Base-by-base conservation (phyloP, 2,888 invertebrate species). In the Oxycera nigricornis region DNA sequence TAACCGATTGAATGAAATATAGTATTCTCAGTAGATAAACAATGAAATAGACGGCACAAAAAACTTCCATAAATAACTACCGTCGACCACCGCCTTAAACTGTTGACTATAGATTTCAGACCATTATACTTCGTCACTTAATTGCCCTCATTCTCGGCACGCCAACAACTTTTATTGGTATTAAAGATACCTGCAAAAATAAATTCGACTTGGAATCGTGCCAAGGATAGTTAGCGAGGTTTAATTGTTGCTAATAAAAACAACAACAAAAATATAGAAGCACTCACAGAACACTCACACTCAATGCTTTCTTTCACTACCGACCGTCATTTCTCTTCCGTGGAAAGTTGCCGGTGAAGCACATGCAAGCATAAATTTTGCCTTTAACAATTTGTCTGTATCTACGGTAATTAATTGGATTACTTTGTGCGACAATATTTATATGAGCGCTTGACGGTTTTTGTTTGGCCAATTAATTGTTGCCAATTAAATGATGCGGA, bases 331-430 rank as follows among this genome's bases (percentile, higher is more conserved):
- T 30, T n/a, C 59, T 28, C 30, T 28, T 59, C 59, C 9, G 65
- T 22, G 65, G 24, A 35, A 31, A 17, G 20, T 26, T 35, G 35
- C 9, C n/a, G 65, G 65, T 20, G 24, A 55, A 65, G 65, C 52
- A 31, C 70, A 70, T 70, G 70, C 70, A 30, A 70, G 70, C 70
- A 70, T 70, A 70, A 70, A 70, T 70, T 70, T 70, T 55, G 55
- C 22, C 35, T 52, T 52, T 31, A 70, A 70, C 70, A 70, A 70
- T 70, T 70, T 70, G 55, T 70, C 70, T 70, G 31, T 70, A 31
- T 70, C 55, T 70, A 70, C 52, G 70, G 52, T 70, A 70, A 70
- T 70, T 70, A 70, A 70, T 70, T 70, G 70, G 70, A 70, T 70
- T 70, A 70, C 70, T 52, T 52, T 52, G 70, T 52, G 70, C 70